Conservation (phyloP, 2,888 invertebrate species). For the Tiliacea aurago region DNA sequence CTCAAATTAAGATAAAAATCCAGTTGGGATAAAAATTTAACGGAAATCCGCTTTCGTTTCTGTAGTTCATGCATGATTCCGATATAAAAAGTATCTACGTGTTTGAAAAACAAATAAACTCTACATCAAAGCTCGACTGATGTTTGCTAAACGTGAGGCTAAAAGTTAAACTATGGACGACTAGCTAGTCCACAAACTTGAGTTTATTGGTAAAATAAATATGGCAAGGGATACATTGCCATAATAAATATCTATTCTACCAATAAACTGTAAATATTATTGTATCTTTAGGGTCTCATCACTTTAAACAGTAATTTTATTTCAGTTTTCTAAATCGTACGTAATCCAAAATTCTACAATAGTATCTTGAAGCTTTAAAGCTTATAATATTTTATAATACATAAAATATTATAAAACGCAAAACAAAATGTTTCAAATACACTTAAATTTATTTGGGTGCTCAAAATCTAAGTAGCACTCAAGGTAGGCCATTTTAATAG, state of each 20-base stretch:
- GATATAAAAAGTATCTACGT: neutral
- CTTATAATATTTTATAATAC: no score
- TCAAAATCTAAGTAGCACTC: conserved; percentile 12
- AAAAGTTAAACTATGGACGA: conserved; percentile 16
- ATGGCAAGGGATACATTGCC: neutral
- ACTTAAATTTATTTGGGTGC: no score
- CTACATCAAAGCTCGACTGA: conserved; percentile 14
- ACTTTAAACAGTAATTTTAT: neutral
- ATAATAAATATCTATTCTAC: neutral
- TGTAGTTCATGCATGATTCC: neutral
- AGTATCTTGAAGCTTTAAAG: neutral
- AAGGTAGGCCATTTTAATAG: conserved; percentile 9
- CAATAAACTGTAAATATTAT: neutral
- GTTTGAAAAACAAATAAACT: conserved; percentile 25
- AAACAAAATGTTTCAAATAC: neutral
- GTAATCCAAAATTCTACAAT: neutral
- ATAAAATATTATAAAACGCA: neutral
- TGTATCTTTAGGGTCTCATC: neutral
- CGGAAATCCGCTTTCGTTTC: neutral
- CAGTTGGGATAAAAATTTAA: neutral
- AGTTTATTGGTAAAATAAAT: conserved; percentile 6
- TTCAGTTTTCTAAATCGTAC: neutral
- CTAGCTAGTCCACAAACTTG: conserved; percentile 1
- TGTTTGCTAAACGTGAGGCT: conserved; percentile 26
- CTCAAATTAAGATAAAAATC: neutral